Conservation (phyloP, 1,140 invertebrate species). For the Anastrepha ludens region DNA sequence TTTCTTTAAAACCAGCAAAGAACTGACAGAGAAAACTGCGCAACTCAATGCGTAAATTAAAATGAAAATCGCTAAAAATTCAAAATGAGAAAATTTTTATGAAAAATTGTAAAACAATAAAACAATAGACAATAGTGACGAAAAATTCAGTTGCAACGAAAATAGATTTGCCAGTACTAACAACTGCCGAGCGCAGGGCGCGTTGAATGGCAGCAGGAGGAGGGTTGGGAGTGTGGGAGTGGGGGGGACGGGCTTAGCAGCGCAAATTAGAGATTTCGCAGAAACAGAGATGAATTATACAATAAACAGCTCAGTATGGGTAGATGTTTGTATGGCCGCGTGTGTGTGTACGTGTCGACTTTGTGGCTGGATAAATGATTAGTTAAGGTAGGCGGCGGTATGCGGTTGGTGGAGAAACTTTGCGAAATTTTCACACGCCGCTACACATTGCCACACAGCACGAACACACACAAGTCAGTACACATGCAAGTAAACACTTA, state of each 20-base stretch:
- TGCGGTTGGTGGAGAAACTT: conserved; percentile 36
- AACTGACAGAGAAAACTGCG: conserved; percentile 35
- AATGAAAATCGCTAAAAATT: conserved; percentile 32
- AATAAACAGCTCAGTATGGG: neutral
- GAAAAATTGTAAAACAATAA: conserved; percentile 20
- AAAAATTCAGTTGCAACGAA: conserved; percentile 12
- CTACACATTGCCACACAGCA: conserved; percentile 20
- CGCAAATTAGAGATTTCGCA: conserved; percentile 32
- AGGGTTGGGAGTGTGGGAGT: neutral
- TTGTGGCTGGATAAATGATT: neutral
- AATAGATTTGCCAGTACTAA: neutral
- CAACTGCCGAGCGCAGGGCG: no score
- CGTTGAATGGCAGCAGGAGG: neutral
- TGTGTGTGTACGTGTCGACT: neutral
- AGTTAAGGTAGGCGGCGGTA: neutral
- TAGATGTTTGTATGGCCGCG: neutral
- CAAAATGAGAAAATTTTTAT: conserved; percentile 31
- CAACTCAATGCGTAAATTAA: conserved; percentile 25
- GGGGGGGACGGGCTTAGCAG: neutral
- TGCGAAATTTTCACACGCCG: conserved; percentile 52
- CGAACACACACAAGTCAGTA: no score
- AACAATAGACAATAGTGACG: conserved; percentile 30
- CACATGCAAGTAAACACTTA: neutral
- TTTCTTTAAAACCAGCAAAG: neutral
- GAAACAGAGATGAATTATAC: conserved; percentile 27